These are phyloP conservation scores for Rhea pennata DNA, from an alignment of 2,113 vertebrate genomes.

Conservation along the genomic window DNA sequence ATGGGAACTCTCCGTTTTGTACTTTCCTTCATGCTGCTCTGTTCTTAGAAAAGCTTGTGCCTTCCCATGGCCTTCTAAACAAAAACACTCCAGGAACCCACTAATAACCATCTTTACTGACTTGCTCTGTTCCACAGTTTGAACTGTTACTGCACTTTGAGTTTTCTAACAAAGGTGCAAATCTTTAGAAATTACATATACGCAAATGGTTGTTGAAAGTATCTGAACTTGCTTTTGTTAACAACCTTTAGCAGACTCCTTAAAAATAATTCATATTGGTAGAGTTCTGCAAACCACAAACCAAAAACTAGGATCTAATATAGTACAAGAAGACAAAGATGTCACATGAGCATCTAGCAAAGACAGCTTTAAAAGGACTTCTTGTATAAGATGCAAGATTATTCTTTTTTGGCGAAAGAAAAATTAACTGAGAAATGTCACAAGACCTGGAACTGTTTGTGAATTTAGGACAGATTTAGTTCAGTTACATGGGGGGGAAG, in stretches of 20 bases:
- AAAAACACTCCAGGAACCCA: neutral
- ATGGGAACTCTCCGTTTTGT: neutral
- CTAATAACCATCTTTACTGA: neutral
- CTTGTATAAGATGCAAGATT: neutral
- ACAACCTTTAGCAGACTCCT: neutral
- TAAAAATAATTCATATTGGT: neutral
- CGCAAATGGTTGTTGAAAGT: neutral
- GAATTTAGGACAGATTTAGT: constrained; percentile 17
- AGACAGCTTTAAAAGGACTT: neutral
- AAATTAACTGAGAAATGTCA: neutral
- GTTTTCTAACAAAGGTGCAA: neutral
- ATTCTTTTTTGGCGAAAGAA: neutral
- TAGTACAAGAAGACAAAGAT: neutral
- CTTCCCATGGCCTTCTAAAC: neutral
- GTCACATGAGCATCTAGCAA: neutral
- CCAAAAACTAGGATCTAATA: neutral
- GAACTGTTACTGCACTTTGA: neutral
- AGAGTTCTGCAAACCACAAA: neutral
- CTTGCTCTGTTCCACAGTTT: neutral
- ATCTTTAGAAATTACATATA: neutral
- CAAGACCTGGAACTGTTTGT: constrained; percentile 12
- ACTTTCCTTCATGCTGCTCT: neutral
- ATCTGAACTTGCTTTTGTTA: neutral
- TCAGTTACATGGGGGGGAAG: neutral
- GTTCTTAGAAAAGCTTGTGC: neutral